Evolutionary conservation across 2,888 invertebrate genomes (phyloP), one percentile per base, ranked within the genome.

Genomic region (Macropis europaea): DNA sequence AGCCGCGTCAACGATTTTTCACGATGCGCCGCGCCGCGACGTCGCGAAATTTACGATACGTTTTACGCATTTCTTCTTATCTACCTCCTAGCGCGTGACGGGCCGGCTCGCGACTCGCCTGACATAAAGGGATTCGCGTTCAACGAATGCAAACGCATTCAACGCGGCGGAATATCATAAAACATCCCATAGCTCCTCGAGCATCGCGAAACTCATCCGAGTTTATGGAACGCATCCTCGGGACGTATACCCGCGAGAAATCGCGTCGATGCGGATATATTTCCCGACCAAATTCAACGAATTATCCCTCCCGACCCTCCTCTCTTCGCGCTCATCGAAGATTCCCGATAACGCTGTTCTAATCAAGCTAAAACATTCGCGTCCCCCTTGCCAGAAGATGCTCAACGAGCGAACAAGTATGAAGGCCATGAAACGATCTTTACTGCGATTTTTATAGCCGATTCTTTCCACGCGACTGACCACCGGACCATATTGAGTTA

Each of bases 1-100:
- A 15, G 42, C 36, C 42, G 42, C 38, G 52, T 64, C 60, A 60
- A 34, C 61, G 47, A 26, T 67, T 53, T 69, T 59, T 45, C 22
- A 19, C n/a, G n/a, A n/a, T n/a, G n/a, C n/a, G 28, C 60, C 34
- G 36, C 40, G 32, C 34, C 56, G 22, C 48, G 45, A 38, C 34
- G 24, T 11, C 24, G n/a, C 26, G 28, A 71, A 77, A 77, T 77
- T 77, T 68, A 77, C 56, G 54, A 36, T 11, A 62, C 43, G 50
- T 68, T 77, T 71, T 67, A 77, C 73, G 50, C 62, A 73, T 63
- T 68, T 68, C 61, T 59, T 56, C 45, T 67, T 73, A 77, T 73
- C 73, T 69, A 69, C 56, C 64, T 61, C 50, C 48, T 59, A 50
- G 54, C 43, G 47, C 13, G 54, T 64, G 61, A 63, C 60, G 63